These are phyloP conservation scores for Elaphurus davidianus DNA, from an alignment of 2,113 vertebrate species.

Conservation along the genomic window DNA sequence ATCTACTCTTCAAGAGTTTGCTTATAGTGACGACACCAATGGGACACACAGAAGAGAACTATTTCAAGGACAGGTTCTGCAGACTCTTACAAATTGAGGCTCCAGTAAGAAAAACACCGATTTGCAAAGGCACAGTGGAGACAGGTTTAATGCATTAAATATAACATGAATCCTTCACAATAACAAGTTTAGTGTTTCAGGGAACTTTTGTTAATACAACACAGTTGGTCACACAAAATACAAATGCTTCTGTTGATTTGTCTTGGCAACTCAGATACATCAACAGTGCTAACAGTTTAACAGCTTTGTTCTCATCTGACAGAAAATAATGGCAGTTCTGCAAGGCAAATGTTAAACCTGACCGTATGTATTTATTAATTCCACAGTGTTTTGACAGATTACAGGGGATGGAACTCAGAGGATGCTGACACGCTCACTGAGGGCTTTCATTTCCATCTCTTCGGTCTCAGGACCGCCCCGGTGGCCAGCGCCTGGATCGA, in stretches of 20 bases:
- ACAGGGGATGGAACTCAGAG: constrained; percentile 87
- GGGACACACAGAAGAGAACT: constrained; percentile 63
- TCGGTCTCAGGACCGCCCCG: constrained; percentile 83
- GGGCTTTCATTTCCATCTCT: constrained; percentile 91
- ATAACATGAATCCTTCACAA: constrained; percentile 86
- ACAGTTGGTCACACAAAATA: constrained; percentile 87
- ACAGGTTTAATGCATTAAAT: constrained; percentile 86
- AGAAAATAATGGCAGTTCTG: constrained; percentile 89
- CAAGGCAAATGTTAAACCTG: constrained; percentile 89
- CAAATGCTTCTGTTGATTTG: constrained; percentile 88
- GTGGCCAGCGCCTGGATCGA: constrained; percentile 77
- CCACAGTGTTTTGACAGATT: constrained; percentile 90
- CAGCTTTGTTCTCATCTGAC: constrained; percentile 89
- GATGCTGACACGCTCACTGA: constrained; percentile 95
- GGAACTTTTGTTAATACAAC: constrained; percentile 88
- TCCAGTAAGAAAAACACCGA: constrained; percentile 81
- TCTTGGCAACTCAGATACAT: constrained; percentile 87
- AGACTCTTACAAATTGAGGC: constrained; percentile 75
- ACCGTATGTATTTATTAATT: constrained; percentile 90
- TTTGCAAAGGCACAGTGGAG: constrained; percentile 86
- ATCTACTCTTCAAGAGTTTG: constrained; percentile 86
- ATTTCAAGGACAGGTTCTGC: constrained; percentile 66
- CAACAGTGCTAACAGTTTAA: constrained; percentile 88
- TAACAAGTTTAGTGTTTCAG: constrained; percentile 86
- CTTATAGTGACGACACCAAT: constrained; percentile 72